Conservation (phyloP, 2,113 vertebrate species). For the Lasiurus cinereus region DNA sequence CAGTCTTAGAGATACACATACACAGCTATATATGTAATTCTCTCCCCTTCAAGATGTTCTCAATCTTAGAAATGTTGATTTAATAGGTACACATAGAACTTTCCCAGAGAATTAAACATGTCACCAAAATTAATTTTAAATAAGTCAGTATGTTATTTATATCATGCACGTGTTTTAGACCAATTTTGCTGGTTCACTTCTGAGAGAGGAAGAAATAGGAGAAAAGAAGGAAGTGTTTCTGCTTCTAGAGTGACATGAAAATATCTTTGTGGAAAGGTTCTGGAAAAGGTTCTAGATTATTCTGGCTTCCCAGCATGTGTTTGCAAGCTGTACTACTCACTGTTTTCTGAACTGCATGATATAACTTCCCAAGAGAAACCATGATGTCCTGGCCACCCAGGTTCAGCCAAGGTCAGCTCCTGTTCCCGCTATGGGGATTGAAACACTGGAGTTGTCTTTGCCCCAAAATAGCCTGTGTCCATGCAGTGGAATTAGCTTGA, state of each 20-base stretch:
- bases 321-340: background rate
- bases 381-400: slow-evolving; percentile 27
- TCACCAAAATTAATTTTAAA: slow-evolving; percentile 14
- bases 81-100: background rate
- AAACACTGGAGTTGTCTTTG: slow-evolving; percentile 72
- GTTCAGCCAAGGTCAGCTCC: slow-evolving; percentile 76
- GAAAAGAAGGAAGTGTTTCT: background rate
- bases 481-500: slow-evolving; percentile 69
- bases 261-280: background rate
- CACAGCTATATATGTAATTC: background rate
- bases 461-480: slow-evolving; percentile 77
- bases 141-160: background rate
- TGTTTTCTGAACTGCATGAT: slow-evolving; percentile 17
- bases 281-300: background rate
- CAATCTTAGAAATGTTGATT: background rate
- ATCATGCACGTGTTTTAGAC: background rate
- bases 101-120: background rate
- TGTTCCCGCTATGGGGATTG: slow-evolving; percentile 61
- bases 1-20: background rate
- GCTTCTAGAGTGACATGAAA: background rate
- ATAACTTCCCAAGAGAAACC: slow-evolving; percentile 50
- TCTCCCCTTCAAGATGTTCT: background rate
- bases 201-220: background rate
- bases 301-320: background rate
- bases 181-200: background rate